phyloP scores from a whole-genome alignment of 1,140 invertebrate genomes.

The Cydia strobilella region DNA sequence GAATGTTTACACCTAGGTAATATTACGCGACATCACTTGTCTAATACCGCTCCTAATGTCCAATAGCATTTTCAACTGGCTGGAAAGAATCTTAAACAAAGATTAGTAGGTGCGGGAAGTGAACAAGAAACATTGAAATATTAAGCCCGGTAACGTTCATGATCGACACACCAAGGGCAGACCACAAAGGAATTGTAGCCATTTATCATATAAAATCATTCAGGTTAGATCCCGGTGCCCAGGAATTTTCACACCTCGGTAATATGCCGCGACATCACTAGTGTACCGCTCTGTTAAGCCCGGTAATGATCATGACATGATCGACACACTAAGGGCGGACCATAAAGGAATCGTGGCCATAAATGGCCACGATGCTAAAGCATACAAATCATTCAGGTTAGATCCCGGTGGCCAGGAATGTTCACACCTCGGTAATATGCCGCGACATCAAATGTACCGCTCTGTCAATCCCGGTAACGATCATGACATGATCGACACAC shows the following conservation, averaged over 20 bases:
- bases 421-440: background rate
- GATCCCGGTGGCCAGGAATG: background rate
- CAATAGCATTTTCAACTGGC: no score
- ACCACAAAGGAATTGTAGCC: no score
- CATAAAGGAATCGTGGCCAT: no score
- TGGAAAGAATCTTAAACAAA: no score
- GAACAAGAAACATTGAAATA: background rate
- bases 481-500: background rate
- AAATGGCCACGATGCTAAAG: no score
- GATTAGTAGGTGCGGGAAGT: no score
- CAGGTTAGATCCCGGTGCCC: background rate
- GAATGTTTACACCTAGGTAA: background rate
- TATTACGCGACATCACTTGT: background rate
- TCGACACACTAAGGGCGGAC: no score
- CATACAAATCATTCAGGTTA: no score
- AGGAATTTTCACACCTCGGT: background rate
- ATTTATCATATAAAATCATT: no score
- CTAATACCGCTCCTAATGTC: no score
- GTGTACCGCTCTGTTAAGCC: constrained; percentile 17
- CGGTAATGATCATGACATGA: background rate
- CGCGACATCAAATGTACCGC: background rate
- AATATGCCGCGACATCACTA: background rate
- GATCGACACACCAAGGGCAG: no score
- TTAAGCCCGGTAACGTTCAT: background rate
- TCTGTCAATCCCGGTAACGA: background rate